Percentiles rank a stretch among this genome's conserved stretches.
phyloP scores from a whole-genome alignment of 2,113 vertebrate species.

The Ptychochromis oligacanthus region DNA sequence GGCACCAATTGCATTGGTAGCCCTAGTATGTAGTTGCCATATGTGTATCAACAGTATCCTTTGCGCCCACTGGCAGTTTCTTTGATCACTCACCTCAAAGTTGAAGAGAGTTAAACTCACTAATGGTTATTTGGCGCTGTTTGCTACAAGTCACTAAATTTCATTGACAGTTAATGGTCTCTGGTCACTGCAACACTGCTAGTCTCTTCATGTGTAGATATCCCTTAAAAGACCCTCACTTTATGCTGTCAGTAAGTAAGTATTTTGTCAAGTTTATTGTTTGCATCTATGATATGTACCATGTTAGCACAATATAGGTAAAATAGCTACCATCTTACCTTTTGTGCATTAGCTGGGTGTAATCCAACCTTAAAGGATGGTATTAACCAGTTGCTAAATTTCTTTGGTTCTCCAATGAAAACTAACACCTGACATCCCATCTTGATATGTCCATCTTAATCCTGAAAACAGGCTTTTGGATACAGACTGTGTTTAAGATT shows the following conservation, averaged over 20 bases:
- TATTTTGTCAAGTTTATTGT: neutral
- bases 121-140: neutral
- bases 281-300: neutral
- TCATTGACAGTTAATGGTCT: neutral
- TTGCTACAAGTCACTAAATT: neutral
- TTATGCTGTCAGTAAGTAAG: neutral
- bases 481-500: neutral
- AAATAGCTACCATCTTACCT: neutral
- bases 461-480: too few species aligned
- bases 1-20: neutral
- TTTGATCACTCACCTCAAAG: neutral
- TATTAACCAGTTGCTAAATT: neutral
- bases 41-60: neutral
- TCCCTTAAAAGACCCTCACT: too few species aligned
- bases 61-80: neutral
- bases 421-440: neutral
- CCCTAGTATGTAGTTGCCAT: neutral
- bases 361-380: neutral
- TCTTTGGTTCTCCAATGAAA: neutral
- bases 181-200: too few species aligned
- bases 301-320: neutral
- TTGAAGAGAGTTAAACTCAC: neutral
- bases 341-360: neutral
- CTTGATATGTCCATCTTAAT: neutral
- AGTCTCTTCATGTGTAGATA: too few species aligned